These are phyloP conservation scores for Zelostemma sp. DNA, from an alignment of 1,140 invertebrate species.

Conservation along the genomic window DNA sequence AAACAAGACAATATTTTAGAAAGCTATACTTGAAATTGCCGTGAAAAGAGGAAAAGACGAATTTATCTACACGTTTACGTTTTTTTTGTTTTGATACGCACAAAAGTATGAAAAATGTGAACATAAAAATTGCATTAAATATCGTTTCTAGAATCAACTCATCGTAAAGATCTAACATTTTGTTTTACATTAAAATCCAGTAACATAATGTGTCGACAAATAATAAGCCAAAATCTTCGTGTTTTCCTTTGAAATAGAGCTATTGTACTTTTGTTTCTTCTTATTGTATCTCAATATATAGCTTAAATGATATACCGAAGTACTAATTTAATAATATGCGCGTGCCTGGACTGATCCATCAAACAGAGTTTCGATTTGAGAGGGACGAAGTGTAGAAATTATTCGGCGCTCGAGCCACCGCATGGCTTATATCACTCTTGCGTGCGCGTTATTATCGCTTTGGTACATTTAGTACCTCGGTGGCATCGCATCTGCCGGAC, in stretches of 20 bases:
- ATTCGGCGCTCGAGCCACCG: constrained; percentile 36
- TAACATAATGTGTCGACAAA: background rate
- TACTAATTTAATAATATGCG: constrained; percentile 37
- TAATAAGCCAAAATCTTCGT: constrained; percentile 13
- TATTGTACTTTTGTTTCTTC: constrained; percentile 29
- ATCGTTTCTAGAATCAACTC: no score
- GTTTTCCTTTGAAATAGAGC: constrained; percentile 22
- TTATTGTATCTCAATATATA: constrained; percentile 38
- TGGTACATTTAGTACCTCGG: constrained; percentile 67
- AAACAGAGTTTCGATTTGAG: constrained; percentile 42
- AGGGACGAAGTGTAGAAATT: constrained; percentile 44
- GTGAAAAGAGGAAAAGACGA: background rate
- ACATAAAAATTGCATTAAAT: no score
- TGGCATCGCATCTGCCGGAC: constrained; percentile 71
- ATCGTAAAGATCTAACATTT: no score
- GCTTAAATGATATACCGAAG: constrained; percentile 14
- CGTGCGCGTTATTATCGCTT: constrained; percentile 50
- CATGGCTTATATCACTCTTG: constrained; percentile 46
- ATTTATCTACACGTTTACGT: background rate
- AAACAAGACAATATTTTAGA: no score
- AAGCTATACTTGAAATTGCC: background rate
- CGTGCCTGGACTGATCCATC: constrained; percentile 40
- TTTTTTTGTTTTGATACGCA: no score
- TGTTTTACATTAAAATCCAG: no score
- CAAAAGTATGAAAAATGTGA: no score